Evolutionary conservation across 2,888 invertebrate species (phyloP).

Genomic region (Icerya purchasi): DNA sequence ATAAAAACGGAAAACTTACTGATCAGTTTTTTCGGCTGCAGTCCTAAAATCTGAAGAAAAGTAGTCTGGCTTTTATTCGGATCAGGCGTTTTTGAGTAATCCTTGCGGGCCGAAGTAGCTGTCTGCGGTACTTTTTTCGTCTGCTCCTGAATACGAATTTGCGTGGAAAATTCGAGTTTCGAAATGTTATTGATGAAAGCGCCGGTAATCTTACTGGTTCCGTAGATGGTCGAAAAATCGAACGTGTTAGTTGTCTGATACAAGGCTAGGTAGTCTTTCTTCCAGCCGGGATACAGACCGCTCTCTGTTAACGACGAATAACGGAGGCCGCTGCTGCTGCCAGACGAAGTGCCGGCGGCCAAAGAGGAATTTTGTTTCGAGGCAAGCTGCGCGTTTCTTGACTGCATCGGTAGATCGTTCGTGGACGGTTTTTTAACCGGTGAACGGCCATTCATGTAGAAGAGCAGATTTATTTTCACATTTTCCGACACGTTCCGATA

Average conservation of each 20-base stretch:
- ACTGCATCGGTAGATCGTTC: not conserved
- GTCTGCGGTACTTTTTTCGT: no score
- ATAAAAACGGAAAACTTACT: no score
- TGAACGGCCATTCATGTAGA: not conserved
- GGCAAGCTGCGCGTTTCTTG: no score
- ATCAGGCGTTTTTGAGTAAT: no score
- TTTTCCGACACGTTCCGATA: slow-evolving; percentile 5
- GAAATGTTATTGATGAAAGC: not conserved
- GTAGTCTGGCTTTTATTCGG: no score
- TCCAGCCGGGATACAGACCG: not conserved
- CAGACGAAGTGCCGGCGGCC: not conserved
- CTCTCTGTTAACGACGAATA: not conserved
- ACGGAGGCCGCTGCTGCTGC: not conserved
- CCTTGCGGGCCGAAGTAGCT: no score
- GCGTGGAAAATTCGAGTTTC: not conserved
- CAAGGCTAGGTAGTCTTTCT: not conserved
- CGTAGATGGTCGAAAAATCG: not conserved
- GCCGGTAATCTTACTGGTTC: not conserved
- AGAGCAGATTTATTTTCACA: not conserved
- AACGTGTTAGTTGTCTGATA: not conserved
- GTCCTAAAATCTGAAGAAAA: no score
- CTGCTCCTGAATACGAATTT: no score
- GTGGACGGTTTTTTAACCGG: not conserved
- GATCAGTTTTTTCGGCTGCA: no score
- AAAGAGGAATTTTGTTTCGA: no score